phyloP scores from a whole-genome alignment of 2,888 invertebrate species.

The Morpho deidamia region DNA sequence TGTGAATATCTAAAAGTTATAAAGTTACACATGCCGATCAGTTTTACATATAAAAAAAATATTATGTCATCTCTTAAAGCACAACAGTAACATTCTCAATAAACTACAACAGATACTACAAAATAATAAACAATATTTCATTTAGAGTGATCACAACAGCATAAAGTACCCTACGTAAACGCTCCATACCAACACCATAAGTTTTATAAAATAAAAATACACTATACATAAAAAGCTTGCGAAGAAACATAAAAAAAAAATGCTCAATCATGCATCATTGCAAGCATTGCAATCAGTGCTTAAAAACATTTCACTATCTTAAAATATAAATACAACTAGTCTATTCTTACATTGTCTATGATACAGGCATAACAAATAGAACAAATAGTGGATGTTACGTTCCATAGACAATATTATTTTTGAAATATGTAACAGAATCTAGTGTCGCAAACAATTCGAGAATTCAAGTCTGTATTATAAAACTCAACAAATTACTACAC shows the following conservation, averaged over 20 bases:
- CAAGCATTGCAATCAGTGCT: no score
- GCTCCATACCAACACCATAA: constrained; percentile 21
- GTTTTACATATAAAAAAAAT: not conserved
- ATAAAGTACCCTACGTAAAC: constrained; percentile 11
- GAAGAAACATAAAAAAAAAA: constrained; percentile 8
- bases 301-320: no score
- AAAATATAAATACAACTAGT: no score
- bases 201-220: not conserved
- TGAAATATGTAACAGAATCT: no score
- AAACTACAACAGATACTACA: constrained; percentile 22
- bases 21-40: not conserved
- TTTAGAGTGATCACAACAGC: constrained; percentile 13
- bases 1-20: not conserved
- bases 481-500: no score
- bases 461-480: no score
- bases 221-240: constrained; percentile 1
- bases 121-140: constrained; percentile 16
- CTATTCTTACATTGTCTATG: no score
- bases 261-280: constrained; percentile 5
- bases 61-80: constrained; percentile 17
- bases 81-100: constrained; percentile 18
- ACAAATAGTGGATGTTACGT: no score
- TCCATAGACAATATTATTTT: no score
- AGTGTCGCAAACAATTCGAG: no score
- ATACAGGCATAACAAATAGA: no score